phyloP scores from a whole-genome alignment of 2,113 vertebrate genomes.

The Austrofundulus limnaeus region DNA sequence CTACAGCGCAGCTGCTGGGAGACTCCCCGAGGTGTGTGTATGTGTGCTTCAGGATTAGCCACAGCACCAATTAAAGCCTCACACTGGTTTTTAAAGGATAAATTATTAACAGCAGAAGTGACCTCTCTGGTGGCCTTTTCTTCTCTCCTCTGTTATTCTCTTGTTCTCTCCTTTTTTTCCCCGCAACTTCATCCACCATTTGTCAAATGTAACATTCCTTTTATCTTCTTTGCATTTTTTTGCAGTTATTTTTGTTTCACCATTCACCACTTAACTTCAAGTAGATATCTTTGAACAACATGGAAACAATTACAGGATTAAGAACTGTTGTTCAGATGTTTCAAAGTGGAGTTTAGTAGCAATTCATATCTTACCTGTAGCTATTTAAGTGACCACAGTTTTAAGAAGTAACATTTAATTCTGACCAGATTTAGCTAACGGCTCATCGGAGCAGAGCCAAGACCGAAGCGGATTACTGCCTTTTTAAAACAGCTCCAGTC shows the following conservation, averaged over 20 bases:
- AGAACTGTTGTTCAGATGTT: too few species aligned
- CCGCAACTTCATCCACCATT: constrained; percentile 14
- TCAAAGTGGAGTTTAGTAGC: too few species aligned
- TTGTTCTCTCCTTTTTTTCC: constrained; percentile 20
- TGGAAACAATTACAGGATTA: background rate
- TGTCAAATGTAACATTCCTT: background rate
- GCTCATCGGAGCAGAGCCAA: too few species aligned
- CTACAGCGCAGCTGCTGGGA: constrained; percentile 75
- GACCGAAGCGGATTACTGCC: too few species aligned
- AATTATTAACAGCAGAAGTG: constrained; percentile 80
- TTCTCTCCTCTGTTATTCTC: constrained; percentile 29
- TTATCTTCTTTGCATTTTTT: constrained; percentile 5
- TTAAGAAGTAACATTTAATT: too few species aligned
- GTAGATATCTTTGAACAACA: constrained; percentile 12
- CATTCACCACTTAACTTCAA: constrained; percentile 2
- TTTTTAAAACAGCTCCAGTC: too few species aligned
- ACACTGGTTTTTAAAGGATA: constrained; percentile 73
- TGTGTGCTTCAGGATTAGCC: constrained; percentile 70
- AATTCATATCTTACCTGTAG: too few species aligned
- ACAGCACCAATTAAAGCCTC: constrained; percentile 77
- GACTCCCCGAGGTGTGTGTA: constrained; percentile 67
- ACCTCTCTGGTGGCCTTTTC: constrained; percentile 71
- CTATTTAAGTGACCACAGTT: too few species aligned
- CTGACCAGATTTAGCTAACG: too few species aligned
- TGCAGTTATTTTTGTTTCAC: background rate